Evolutionary conservation across 2,888 invertebrate species (phyloP).

Genomic region (Deroplatys truncata): DNA sequence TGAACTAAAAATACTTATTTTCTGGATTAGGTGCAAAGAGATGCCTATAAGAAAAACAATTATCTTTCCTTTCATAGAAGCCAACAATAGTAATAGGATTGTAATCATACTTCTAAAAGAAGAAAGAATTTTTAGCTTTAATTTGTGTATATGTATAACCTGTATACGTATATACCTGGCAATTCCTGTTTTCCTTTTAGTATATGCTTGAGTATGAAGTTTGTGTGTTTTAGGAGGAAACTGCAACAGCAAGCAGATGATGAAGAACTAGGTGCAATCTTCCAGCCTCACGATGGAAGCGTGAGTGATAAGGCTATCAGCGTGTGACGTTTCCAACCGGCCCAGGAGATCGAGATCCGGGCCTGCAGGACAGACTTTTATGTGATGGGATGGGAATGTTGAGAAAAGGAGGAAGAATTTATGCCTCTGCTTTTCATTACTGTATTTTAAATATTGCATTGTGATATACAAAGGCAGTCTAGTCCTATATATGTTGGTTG

Average conservation of each 20-base stretch:
- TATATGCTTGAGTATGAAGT: not conserved
- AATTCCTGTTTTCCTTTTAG: not conserved
- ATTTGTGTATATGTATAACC: too few relatives aligned
- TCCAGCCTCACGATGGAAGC: slow-evolving; percentile 22
- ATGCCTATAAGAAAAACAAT: too few relatives aligned
- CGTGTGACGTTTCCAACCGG: slow-evolving; percentile 21
- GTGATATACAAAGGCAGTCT: not conserved
- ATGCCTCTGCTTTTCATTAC: not conserved
- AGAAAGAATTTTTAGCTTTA: too few relatives aligned
- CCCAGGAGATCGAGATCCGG: slow-evolving; percentile 13
- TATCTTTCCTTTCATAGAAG: too few relatives aligned
- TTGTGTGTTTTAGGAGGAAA: not conserved
- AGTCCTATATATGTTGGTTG: not conserved
- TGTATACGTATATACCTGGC: too few relatives aligned
- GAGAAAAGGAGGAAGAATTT: not conserved
- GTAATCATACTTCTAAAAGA: too few relatives aligned
- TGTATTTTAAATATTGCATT: not conserved
- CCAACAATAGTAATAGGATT: too few relatives aligned
- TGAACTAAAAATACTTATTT: too few relatives aligned
- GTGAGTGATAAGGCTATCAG: slow-evolving; percentile 22
- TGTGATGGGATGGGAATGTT: slow-evolving; percentile 6
- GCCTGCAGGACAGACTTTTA: slow-evolving; percentile 11
- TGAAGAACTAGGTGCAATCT: slow-evolving; percentile 24
- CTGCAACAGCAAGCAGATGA: slow-evolving; percentile 13
- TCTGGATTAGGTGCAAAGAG: too few relatives aligned